phyloP scores from a whole-genome alignment of 2,797 vertebrate species.

The Chrysocyon brachyurus region DNA sequence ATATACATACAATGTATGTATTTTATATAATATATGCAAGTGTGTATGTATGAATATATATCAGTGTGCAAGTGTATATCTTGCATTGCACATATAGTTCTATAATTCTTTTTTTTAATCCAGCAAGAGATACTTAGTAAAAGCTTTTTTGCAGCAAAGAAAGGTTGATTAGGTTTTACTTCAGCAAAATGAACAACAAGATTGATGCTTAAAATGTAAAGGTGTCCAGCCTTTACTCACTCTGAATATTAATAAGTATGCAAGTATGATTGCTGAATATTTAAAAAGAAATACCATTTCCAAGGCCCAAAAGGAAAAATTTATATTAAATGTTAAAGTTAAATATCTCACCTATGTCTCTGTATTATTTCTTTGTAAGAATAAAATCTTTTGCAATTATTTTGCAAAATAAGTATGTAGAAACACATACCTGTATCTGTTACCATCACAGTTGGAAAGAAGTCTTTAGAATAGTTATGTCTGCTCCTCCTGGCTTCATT shows the following conservation, averaged over 20 bases:
- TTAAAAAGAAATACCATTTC: conserved; percentile 65
- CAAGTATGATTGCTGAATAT: conserved; percentile 70
- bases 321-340: conserved; percentile 30
- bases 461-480: background rate
- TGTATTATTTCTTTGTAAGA: conserved; percentile 68
- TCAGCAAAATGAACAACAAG: conserved; percentile 74
- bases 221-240: conserved; percentile 60
- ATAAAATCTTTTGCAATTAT: conserved; percentile 57
- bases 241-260: conserved; percentile 70
- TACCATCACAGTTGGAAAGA: background rate
- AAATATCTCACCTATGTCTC: conserved; percentile 54
- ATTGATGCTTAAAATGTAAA: conserved; percentile 78
- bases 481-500: background rate
- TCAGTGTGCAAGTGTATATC: background rate
- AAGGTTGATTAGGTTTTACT: conserved; percentile 77
- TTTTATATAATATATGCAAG: background rate
- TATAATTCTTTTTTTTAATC: conserved; percentile 33
- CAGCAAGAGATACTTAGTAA: conserved; percentile 57
- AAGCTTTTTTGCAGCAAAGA: conserved; percentile 62
- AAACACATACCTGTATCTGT: conserved; percentile 3
- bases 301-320: conserved; percentile 55
- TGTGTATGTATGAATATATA: background rate
- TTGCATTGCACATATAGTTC: conserved; percentile 40
- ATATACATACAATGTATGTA: background rate
- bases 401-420: conserved; percentile 57